A percentile compares a stretch with the other conserved stretches of the same genome.
phyloP scores from a whole-genome alignment of 2,113 vertebrate species.

The Hydrochoerus hydrochaeris region DNA sequence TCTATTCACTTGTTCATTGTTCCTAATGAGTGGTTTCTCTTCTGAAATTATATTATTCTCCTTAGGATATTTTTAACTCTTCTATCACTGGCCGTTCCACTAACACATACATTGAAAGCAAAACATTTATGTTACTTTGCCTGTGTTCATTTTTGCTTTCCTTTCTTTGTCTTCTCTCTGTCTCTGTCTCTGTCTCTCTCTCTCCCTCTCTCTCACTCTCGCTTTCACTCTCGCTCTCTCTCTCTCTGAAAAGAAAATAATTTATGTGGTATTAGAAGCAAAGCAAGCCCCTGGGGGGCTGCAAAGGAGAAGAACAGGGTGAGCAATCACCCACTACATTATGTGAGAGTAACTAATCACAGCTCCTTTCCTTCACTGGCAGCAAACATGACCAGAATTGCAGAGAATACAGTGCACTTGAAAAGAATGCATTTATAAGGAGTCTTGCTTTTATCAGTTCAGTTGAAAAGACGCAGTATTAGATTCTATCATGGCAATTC shows the following conservation, averaged over 20 bases:
- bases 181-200: neutral
- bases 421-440: conserved; percentile 34
- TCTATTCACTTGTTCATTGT: conserved; percentile 47
- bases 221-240: neutral
- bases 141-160: neutral
- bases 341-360: conserved; percentile 66
- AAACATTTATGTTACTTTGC: conserved; percentile 59
- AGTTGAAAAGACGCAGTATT: conserved; percentile 61
- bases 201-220: neutral
- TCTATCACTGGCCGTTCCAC: conserved; percentile 37
- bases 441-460: conserved; percentile 43
- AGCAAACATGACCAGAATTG: conserved; percentile 64
- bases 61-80: conserved; percentile 70
- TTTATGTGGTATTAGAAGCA: conserved; percentile 66
- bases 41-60: conserved; percentile 69
- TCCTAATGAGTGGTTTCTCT: conserved; percentile 61
- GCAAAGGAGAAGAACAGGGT: neutral
- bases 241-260: conserved; percentile 74
- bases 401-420: neutral
- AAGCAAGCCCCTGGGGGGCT: conserved; percentile 65
- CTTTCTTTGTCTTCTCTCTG: neutral
- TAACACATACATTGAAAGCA: conserved; percentile 56
- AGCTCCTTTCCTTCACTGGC: conserved; percentile 54
- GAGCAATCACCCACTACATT: conserved; percentile 44
- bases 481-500: conserved; percentile 56